Conservation (phyloP, 2,888 invertebrate species). For the Drosophila austrosaltans region DNA sequence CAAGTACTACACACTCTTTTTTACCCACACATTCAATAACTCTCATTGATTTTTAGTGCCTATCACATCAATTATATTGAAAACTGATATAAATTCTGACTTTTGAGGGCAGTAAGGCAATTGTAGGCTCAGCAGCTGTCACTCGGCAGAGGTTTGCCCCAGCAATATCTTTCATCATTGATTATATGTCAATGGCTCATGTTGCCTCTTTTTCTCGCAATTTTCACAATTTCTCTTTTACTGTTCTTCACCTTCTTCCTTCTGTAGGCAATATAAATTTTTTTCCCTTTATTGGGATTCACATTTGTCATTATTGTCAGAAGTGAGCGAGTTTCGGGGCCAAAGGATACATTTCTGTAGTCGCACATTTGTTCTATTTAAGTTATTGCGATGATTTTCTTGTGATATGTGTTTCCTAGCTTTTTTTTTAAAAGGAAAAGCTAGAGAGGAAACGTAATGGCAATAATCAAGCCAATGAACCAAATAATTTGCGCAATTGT, state of each 20-base stretch:
- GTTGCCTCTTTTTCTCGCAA: background rate
- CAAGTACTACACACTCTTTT: too few relatives aligned
- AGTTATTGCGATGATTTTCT: constrained; percentile 7
- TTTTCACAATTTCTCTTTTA: background rate
- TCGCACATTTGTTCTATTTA: background rate
- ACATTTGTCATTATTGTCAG: constrained; percentile 5
- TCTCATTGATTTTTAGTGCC: background rate
- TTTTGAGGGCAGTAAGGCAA: background rate
- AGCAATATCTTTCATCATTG: constrained; percentile 7
- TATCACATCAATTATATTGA: constrained; percentile 2
- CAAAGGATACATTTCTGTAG: background rate
- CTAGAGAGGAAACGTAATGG: constrained; percentile 1
- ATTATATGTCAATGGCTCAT: constrained; percentile 10
- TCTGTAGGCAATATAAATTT: background rate
- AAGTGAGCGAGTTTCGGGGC: background rate
- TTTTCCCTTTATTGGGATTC: background rate
- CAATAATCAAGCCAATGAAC: constrained; percentile 60
- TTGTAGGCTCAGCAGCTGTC: constrained; percentile 4
- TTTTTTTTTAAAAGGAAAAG: background rate
- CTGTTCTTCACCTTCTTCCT: background rate
- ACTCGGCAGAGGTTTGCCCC: background rate
- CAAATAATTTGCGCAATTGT: constrained; percentile 72
- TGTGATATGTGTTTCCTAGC: background rate
- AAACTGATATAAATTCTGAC: background rate
- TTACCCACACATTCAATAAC: too few relatives aligned